phyloP scores from a whole-genome alignment of 2,797 vertebrate genomes.

The Sebastes baramenuke region DNA sequence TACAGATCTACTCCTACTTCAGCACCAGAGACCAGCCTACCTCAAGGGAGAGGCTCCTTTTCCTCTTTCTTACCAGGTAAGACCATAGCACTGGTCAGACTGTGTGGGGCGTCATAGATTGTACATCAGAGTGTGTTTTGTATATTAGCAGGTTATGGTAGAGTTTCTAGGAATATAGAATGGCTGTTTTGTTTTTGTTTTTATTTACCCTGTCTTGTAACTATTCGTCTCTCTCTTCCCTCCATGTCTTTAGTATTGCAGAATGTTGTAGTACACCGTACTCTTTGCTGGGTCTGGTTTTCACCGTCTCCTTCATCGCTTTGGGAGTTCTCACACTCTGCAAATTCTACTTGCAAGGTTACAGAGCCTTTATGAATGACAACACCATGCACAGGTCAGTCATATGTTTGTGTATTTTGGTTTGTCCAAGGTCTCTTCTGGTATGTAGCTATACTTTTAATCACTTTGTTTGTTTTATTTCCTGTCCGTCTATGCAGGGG shows the following conservation, averaged over 20 bases:
- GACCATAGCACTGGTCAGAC: neutral
- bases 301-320: conserved; percentile 96
- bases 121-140: neutral
- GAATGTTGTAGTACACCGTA: conserved; percentile 99
- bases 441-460: neutral
- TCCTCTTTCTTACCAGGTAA: conserved; percentile 97
- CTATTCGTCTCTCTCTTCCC: neutral
- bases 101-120: neutral
- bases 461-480: neutral
- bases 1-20: conserved; percentile 99
- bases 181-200: neutral
- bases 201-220: neutral
- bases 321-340: conserved; percentile 97
- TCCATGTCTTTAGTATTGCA: conserved; percentile 85
- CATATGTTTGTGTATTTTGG: neutral
- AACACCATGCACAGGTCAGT: conserved; percentile 96
- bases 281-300: conserved; percentile 96
- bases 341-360: conserved; percentile 99
- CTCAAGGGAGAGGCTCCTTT: conserved; percentile 95
- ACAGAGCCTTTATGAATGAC: conserved; percentile 97
- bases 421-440: neutral
- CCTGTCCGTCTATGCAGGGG: conserved; percentile 80
- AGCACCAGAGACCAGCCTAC: conserved; percentile 97
- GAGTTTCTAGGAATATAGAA: neutral
- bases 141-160: neutral